Conservation (phyloP, 2,888 invertebrate genomes). For the Azorinus chamasolen region DNA sequence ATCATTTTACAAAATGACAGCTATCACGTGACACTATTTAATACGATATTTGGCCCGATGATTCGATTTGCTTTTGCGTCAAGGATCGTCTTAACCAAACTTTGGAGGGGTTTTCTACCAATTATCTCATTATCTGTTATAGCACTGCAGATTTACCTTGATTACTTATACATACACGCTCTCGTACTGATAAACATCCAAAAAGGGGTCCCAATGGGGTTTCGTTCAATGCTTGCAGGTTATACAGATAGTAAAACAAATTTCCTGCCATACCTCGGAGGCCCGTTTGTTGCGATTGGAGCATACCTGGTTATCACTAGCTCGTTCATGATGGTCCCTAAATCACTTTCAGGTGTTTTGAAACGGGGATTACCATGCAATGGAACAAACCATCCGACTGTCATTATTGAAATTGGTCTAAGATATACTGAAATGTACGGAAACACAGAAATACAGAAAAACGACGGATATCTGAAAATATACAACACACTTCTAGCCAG, state of each 20-base stretch:
- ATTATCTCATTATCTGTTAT: conserved; percentile 53
- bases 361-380: conserved; percentile 28
- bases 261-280: conserved; percentile 56
- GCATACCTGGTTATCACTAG: conserved; percentile 40
- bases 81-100: neutral
- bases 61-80: neutral
- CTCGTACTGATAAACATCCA: conserved; percentile 46
- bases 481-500: conserved; percentile 44
- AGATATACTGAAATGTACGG: conserved; percentile 32
- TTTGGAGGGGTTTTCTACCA: conserved; percentile 39
- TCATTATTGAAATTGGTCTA: conserved; percentile 2
- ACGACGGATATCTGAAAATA: conserved; percentile 41
- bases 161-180: conserved; percentile 30
- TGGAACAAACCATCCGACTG: neutral
- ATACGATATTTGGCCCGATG: conserved; percentile 15
- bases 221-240: conserved; percentile 62
- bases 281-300: conserved; percentile 52
- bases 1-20: conserved; percentile 9
- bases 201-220: conserved; percentile 61
- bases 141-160: conserved; percentile 49
- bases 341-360: conserved; percentile 37
- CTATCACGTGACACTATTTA: conserved; percentile 6
- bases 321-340: conserved; percentile 41
- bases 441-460: conserved; percentile 14
- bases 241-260: conserved; percentile 49